Evolutionary conservation across 2,113 vertebrate genomes (phyloP).

Genomic region (Arothron firmamentum): DNA sequence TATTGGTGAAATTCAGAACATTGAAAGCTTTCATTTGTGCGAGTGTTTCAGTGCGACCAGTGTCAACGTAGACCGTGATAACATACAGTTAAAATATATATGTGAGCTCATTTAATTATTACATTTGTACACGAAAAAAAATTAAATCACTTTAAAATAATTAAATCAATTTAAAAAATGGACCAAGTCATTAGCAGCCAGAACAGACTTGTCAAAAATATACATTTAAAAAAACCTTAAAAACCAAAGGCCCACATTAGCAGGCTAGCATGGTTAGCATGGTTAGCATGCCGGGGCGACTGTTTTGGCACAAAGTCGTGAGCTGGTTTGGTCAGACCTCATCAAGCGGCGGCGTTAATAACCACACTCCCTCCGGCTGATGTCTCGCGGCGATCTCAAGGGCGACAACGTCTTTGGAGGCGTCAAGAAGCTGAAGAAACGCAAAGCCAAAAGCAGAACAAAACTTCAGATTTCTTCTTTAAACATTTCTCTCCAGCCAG

Average conservation of each 20-base stretch:
- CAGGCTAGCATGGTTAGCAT: constrained; percentile 29
- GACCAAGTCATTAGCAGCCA: constrained; percentile 13
- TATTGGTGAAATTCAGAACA: too few species aligned
- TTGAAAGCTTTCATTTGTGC: too few species aligned
- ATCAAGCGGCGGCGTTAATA: not conserved
- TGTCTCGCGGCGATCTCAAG: too few species aligned
- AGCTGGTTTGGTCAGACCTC: constrained; percentile 27
- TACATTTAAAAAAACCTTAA: constrained; percentile 38
- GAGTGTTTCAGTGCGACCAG: too few species aligned
- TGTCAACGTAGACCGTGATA: too few species aligned
- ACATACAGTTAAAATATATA: not conserved
- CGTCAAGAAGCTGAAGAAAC: constrained; percentile 81
- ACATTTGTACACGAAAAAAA: constrained; percentile 34
- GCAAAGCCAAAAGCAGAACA: too few species aligned
- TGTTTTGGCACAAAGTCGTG: not conserved
- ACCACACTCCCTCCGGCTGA: too few species aligned
- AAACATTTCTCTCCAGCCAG: too few species aligned
- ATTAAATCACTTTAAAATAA: constrained; percentile 30
- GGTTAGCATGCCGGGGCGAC: not conserved
- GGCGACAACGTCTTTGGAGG: constrained; percentile 79
- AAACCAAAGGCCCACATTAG: constrained; percentile 46
- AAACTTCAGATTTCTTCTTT: too few species aligned
- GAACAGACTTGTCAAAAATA: constrained; percentile 29
- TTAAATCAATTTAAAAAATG: constrained; percentile 35
- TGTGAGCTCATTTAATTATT: constrained; percentile 23